Evolutionary conservation across 2,113 vertebrate genomes (phyloP).

Genomic region (Columbina picui): DNA sequence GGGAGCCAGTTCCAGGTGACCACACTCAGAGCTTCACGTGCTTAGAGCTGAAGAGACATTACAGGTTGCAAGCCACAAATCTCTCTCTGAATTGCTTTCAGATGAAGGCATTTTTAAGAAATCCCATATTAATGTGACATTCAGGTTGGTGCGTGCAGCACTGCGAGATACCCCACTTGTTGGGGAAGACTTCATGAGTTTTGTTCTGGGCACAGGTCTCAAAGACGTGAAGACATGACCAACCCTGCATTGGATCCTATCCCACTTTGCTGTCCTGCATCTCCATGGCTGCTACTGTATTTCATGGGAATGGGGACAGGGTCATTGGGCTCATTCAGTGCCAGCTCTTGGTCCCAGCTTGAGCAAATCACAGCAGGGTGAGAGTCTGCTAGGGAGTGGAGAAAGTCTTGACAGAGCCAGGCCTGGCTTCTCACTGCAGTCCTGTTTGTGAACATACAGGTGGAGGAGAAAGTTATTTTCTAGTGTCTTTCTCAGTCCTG

Average conservation of each 20-base stretch:
- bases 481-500: neutral
- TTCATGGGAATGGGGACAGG: neutral
- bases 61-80: neutral
- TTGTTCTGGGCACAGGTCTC: neutral
- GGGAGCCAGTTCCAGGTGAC: neutral
- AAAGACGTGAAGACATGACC: neutral
- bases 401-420: neutral
- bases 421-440: neutral
- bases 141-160: rapidly evolving
- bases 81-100: neutral
- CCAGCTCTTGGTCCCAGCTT: neutral
- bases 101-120: neutral
- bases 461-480: neutral
- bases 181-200: neutral
- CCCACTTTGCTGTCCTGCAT: rapidly evolving
- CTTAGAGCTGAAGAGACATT: neutral
- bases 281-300: neutral
- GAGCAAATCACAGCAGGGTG: neutral
- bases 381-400: neutral
- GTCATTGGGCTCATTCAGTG: neutral
- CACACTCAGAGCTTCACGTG: neutral
- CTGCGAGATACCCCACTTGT: rapidly evolving
- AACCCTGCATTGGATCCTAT: neutral
- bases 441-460: neutral
- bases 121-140: neutral